Conservation (phyloP, 2,888 invertebrate species). For the Dione vanillae region DNA sequence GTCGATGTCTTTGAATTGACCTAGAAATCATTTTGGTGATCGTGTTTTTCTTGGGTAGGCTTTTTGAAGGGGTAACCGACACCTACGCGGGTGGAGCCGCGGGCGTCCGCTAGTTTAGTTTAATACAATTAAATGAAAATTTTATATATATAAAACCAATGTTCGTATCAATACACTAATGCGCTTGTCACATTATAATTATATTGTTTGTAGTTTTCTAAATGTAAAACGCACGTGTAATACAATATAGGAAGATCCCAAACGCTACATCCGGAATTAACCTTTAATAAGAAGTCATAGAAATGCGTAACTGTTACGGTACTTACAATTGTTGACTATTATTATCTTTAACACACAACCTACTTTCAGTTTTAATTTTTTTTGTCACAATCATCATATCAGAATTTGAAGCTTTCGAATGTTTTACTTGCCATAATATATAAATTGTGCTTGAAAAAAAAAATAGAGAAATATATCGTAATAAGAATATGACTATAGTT, state of each 20-base stretch:
- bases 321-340: slow-evolving; percentile 34
- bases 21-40: too few relatives aligned
- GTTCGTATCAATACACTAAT: background rate
- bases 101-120: too few relatives aligned
- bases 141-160: too few relatives aligned
- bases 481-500: too few relatives aligned
- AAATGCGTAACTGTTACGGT: slow-evolving; percentile 42
- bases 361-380: slow-evolving; percentile 14
- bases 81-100: too few relatives aligned
- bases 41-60: too few relatives aligned
- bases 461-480: too few relatives aligned
- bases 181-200: background rate
- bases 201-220: background rate
- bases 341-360: slow-evolving; percentile 27
- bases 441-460: background rate
- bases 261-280: slow-evolving; percentile 51
- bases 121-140: too few relatives aligned
- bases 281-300: slow-evolving; percentile 53
- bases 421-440: too few relatives aligned
- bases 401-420: background rate
- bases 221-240: slow-evolving; percentile 9
- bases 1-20: too few relatives aligned
- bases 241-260: slow-evolving; percentile 19
- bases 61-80: too few relatives aligned
- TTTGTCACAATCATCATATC: slow-evolving; percentile 2